A percentile compares a stretch with the other conserved stretches of the same genome.
These are phyloP conservation scores for Serrognathus titanus DNA, from an alignment of 2,888 invertebrate species.

Conservation along the genomic window DNA sequence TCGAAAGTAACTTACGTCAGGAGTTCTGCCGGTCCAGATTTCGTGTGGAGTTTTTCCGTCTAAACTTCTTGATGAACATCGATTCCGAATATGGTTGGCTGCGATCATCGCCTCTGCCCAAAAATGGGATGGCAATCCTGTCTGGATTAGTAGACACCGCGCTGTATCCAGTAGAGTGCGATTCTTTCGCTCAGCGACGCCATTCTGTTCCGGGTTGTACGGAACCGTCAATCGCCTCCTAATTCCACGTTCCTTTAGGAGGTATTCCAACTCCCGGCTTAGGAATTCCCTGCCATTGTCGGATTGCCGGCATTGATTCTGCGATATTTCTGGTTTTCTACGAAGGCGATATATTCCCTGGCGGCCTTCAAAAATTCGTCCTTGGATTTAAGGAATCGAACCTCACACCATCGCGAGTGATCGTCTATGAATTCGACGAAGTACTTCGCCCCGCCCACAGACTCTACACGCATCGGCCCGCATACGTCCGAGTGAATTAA, in stretches of 20 bases:
- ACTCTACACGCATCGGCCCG: constrained; percentile 21
- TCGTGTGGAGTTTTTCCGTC: constrained; percentile 29
- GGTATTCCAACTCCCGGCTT: constrained; percentile 17
- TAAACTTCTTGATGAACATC: constrained; percentile 21
- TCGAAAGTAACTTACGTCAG: too few relatives aligned
- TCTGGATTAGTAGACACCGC: constrained; percentile 31
- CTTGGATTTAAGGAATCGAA: constrained; percentile 27
- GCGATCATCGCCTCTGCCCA: constrained; percentile 40
- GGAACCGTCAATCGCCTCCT: constrained; percentile 19
- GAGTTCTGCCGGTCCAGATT: too few relatives aligned
- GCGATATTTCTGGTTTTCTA: constrained; percentile 24
- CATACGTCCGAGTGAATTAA: constrained; percentile 26
- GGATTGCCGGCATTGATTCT: constrained; percentile 19
- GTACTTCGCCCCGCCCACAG: constrained; percentile 21
- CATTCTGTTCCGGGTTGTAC: constrained; percentile 13
- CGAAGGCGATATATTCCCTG: constrained; percentile 20
- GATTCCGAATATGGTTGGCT: constrained; percentile 36
- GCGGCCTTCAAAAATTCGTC: constrained; percentile 22
- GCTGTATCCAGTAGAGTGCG: constrained; percentile 33
- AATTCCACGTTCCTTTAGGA: constrained; percentile 20
- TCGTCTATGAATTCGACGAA: constrained; percentile 31
- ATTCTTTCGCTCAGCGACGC: constrained; percentile 22
- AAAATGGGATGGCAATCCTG: too few relatives aligned
- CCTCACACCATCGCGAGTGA: constrained; percentile 23
- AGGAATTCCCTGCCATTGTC: constrained; percentile 26